Evolutionary conservation across 2,797 vertebrate genomes (phyloP).

Genomic region (Danio kyathit): DNA sequence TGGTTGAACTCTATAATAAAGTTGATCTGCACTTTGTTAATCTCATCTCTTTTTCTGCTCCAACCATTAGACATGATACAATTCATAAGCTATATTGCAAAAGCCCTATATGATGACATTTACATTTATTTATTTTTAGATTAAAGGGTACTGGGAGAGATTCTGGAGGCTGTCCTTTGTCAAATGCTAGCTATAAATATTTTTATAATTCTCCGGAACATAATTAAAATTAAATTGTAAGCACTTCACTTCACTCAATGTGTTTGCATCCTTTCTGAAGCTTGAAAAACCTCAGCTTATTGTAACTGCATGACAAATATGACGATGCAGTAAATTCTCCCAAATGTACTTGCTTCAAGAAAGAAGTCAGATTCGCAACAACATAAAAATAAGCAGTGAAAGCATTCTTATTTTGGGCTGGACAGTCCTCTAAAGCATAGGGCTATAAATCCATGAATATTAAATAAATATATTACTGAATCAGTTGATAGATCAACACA

Average conservation of each 20-base stretch:
- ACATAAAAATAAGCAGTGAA: neutral
- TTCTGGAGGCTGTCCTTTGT: too few species aligned
- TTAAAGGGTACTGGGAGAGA: neutral
- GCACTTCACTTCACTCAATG: neutral
- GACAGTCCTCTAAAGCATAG: neutral
- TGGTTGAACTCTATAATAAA: too few species aligned
- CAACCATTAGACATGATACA: too few species aligned
- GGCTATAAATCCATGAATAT: neutral
- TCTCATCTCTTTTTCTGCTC: too few species aligned
- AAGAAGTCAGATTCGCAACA: neutral
- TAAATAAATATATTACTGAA: slow-evolving; percentile 38
- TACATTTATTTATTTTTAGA: neutral
- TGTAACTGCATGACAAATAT: slow-evolving; percentile 27
- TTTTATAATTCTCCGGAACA: too few species aligned
- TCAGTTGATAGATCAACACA: slow-evolving; percentile 42
- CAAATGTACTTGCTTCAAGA: neutral
- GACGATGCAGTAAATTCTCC: neutral
- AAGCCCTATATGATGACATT: neutral
- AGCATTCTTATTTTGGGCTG: neutral
- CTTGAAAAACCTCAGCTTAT: neutral
- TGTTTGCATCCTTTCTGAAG: neutral
- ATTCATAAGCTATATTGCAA: neutral
- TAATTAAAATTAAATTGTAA: too few species aligned
- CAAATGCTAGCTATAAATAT: too few species aligned
- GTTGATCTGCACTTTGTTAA: too few species aligned